Conservation (phyloP, 2,888 invertebrate species). For the Lepetodrilus schrolli region DNA sequence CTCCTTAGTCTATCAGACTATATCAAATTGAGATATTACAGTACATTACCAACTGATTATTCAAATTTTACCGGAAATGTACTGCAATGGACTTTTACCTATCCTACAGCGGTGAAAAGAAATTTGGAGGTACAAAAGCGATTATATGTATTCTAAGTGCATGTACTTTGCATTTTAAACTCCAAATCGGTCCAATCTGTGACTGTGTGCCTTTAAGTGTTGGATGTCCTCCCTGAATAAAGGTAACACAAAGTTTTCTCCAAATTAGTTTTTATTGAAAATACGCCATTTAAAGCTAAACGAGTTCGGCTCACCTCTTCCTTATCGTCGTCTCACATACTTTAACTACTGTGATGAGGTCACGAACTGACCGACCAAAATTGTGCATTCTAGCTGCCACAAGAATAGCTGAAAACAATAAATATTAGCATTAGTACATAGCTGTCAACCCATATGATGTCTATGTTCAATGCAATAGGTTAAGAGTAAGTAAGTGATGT, state of each 20-base stretch:
- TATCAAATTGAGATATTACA: too few species aligned
- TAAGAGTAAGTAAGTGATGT: not conserved
- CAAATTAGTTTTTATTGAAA: not conserved
- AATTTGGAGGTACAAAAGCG: too few species aligned
- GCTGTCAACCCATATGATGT: not conserved
- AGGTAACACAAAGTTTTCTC: too few species aligned
- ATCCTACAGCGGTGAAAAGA: too few species aligned
- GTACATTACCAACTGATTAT: too few species aligned
- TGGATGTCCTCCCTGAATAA: too few species aligned
- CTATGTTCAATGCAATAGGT: not conserved
- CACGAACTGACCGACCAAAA: constrained; percentile 88
- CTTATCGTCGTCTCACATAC: constrained; percentile 94
- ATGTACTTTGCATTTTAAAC: too few species aligned
- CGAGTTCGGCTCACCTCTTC: constrained; percentile 80
- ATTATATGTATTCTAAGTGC: too few species aligned
- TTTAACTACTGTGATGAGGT: constrained; percentile 95
- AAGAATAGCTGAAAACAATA: constrained; percentile 87
- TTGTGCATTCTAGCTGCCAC: constrained; percentile 95
- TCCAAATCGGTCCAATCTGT: too few species aligned
- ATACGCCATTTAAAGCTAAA: not conserved
- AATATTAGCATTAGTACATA: constrained; percentile 45
- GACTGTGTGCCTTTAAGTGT: too few species aligned
- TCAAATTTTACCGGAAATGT: too few species aligned
- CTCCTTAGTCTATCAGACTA: not conserved
- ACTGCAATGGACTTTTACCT: too few species aligned